Percentiles rank a stretch among this genome's conserved stretches.
Conservation (phyloP, 2,113 vertebrate genomes). For the Ailuropoda melanoleuca region DNA sequence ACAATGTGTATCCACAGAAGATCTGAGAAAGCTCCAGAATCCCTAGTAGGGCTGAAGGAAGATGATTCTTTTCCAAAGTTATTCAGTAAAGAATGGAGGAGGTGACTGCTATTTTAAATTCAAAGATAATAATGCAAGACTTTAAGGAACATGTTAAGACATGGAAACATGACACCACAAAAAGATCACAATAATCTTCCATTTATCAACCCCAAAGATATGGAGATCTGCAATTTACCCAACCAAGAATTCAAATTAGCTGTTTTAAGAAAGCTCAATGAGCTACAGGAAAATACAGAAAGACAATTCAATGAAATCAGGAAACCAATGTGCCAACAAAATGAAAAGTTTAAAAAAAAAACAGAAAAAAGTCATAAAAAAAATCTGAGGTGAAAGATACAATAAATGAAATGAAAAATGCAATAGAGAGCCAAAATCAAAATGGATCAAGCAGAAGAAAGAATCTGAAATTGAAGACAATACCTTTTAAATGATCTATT, state of each 20-base stretch:
- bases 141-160: neutral
- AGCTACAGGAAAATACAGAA: neutral
- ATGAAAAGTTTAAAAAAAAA: neutral
- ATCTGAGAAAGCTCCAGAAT: neutral
- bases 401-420: neutral
- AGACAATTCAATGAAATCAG: neutral
- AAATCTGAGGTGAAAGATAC: neutral
- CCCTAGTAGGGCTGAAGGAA: neutral
- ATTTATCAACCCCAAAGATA: neutral
- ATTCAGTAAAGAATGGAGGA: neutral
- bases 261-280: neutral
- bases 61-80: neutral
- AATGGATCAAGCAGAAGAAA: neutral
- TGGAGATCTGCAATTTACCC: neutral
- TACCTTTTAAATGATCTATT: neutral
- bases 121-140: neutral
- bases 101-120: neutral
- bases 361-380: neutral
- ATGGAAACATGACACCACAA: neutral
- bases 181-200: neutral
- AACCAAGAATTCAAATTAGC: neutral
- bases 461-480: neutral
- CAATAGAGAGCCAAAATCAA: neutral
- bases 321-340: neutral
- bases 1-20: neutral